Percentiles rank a stretch among this genome's conserved stretches.
These are phyloP conservation scores for Numida meleagris DNA, from an alignment of 2,113 vertebrate genomes.

Conservation along the genomic window DNA sequence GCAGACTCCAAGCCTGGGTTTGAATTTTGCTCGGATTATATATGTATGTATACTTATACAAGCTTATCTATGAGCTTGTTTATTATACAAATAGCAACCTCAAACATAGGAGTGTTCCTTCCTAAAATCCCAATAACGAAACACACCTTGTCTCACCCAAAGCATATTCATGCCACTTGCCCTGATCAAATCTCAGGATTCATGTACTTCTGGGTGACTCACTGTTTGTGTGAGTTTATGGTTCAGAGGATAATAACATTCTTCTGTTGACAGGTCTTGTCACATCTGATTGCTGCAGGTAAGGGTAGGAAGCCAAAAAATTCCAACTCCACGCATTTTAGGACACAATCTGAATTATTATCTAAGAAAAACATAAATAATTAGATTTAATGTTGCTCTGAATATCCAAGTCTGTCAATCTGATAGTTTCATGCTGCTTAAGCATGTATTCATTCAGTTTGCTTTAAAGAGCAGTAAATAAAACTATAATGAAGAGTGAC, in stretches of 20 bases:
- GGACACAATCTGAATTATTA: neutral
- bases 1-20: neutral
- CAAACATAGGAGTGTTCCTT: neutral
- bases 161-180: neutral
- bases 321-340: neutral
- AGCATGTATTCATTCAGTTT: neutral
- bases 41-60: neutral
- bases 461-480: neutral
- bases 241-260: neutral
- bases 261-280: slow-evolving; percentile 29
- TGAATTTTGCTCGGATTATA: neutral
- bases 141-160: neutral
- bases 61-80: neutral
- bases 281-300: neutral
- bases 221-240: neutral
- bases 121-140: neutral
- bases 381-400: neutral
- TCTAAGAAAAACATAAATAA: neutral
- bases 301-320: neutral
- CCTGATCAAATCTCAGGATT: neutral
- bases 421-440: neutral
- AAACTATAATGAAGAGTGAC: neutral
- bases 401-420: neutral
- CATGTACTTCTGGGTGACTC: neutral
- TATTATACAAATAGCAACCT: neutral